Conservation (phyloP, 2,888 invertebrate genomes). For the Oscheius sp. region DNA sequence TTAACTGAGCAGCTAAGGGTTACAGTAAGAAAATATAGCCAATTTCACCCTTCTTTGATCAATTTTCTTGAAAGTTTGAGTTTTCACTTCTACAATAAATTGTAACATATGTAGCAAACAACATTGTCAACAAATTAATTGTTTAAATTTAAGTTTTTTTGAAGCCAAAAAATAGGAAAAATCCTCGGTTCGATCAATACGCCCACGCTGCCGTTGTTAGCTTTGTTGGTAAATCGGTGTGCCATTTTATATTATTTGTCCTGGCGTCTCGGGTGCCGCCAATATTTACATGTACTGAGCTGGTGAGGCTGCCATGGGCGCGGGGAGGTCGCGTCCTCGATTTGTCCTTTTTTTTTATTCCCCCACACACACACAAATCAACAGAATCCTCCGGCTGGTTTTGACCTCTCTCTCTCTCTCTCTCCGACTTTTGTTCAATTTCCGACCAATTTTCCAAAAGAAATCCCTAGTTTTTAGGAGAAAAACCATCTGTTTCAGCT, state of each 20-base stretch:
- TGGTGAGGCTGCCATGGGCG: background rate
- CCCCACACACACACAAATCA: background rate
- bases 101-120: no score
- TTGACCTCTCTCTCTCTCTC: background rate
- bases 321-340: background rate
- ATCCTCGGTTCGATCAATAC: background rate
- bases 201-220: background rate
- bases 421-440: background rate
- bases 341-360: conserved; percentile 1
- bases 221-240: conserved; percentile 4
- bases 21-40: background rate
- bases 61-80: background rate
- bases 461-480: no score
- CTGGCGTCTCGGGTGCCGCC: conserved; percentile 7
- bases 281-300: conserved; percentile 28
- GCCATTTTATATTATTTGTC: conserved; percentile 25
- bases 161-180: no score
- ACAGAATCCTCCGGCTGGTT: background rate
- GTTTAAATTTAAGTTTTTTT: no score
- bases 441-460: no score
- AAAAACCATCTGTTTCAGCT: no score
- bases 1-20: no score
- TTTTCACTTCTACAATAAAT: background rate
- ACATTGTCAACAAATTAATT: no score
- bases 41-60: background rate